Evolutionary conservation across 2,113 vertebrate genomes (phyloP), one percentile per base, ranked within the genome.

Genomic region (Rissa tridactyla): DNA sequence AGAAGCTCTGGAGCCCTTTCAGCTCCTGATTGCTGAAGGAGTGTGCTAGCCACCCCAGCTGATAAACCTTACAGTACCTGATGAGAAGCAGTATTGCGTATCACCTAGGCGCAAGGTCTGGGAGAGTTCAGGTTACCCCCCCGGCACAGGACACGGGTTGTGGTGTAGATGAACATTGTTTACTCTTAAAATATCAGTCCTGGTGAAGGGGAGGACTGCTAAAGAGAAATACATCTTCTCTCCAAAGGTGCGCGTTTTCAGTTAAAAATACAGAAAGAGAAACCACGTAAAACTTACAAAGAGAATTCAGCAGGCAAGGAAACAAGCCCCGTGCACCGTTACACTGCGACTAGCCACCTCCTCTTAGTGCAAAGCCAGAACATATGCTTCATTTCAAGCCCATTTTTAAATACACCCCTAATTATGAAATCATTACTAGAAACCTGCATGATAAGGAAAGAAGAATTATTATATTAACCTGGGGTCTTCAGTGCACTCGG

Each of bases 391-490:
- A 11, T 88, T 93, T 95, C 71, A 92, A 96, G 32, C 18, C 70
- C 26, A 4, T 66, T 94, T 96, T 93, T 92, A 95, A 93, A 88
- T 82, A 89, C 65, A 93, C 30, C 52, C 70, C 78, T 92, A 93
- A 92, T 92, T 92, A 83, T 76, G 73, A 94, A 94, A 77, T 88
- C 79, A 70, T 93, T 93, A 93, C 61, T 15, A 70, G 38, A 84
- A 86, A 90, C 86, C 80, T 94, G 68, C 82, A 51, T 49, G 92
- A 94, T 86, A 97, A 93, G 87, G 72, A 83, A 76, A 82, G 89
- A 82, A 93, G 54, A 93, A 84, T 88, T 96, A 92, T 90, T 91
- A 70, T 92, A 92, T 96, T 96, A 95, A 94, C 96, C 94, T 90
- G 87, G 57, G 85, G 88, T 96, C 92, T 86, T 93, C 75, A 22